Conservation (phyloP, 2,113 vertebrate species). For the Nicator chloris region DNA sequence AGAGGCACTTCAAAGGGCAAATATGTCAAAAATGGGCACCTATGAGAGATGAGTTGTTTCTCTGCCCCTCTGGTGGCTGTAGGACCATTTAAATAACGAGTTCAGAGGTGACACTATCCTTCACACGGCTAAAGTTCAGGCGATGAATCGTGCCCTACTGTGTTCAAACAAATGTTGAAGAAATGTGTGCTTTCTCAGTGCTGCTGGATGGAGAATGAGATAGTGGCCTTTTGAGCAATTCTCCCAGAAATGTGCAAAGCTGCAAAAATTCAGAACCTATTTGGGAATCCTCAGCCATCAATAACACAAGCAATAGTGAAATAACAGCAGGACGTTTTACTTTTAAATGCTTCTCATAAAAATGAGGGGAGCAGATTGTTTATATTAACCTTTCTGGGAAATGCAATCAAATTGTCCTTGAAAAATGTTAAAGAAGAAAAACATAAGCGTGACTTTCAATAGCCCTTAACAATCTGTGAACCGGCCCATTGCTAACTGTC, state of each 20-base stretch:
- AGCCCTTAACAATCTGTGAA: constrained; percentile 67
- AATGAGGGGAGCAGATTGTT: constrained; percentile 67
- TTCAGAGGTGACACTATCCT: not conserved
- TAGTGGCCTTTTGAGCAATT: not conserved
- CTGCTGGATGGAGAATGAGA: not conserved
- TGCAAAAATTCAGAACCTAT: constrained; percentile 50
- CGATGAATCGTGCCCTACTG: not conserved
- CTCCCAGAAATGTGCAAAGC: constrained; percentile 54
- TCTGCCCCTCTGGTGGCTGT: not conserved
- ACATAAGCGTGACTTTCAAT: constrained; percentile 67
- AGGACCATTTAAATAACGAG: not conserved
- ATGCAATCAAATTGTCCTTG: constrained; percentile 67
- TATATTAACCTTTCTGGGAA: constrained; percentile 70
- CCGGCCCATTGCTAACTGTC: constrained; percentile 64
- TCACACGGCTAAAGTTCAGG: not conserved
- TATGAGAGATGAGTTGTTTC: not conserved
- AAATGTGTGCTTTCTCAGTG: not conserved
- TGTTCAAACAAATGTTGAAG: not conserved
- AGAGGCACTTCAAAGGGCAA: not conserved
- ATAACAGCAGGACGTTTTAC: constrained; percentile 59
- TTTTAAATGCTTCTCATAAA: constrained; percentile 67
- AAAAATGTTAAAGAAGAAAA: constrained; percentile 67
- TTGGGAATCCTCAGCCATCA: constrained; percentile 59
- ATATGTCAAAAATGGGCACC: not conserved
- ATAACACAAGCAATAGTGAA: constrained; percentile 57